phyloP scores from a whole-genome alignment of 2,888 invertebrate genomes.

The Campopleginae sp. region DNA sequence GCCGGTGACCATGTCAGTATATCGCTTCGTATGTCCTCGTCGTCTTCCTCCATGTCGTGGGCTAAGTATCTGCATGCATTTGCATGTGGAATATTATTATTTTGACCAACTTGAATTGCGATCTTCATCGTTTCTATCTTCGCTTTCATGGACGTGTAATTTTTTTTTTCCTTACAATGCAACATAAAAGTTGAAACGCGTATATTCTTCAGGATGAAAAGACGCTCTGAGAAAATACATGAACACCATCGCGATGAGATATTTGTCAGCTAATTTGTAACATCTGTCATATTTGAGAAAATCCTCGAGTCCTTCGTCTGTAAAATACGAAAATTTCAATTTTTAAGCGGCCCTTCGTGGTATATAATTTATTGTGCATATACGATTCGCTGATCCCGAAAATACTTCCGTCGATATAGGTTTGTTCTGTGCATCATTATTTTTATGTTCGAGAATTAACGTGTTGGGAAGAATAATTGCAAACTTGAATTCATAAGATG shows the following conservation, averaged over 20 bases:
- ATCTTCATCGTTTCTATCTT: not conserved
- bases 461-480: not conserved
- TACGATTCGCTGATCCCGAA: not conserved
- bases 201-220: slow-evolving; percentile 84
- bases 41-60: slow-evolving; percentile 87
- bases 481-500: not conserved
- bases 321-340: slow-evolving; percentile 68
- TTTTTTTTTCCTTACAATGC: slow-evolving; percentile 84
- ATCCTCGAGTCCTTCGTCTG: slow-evolving; percentile 82
- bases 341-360: not conserved
- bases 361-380: not conserved
- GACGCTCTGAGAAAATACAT: slow-evolving; percentile 86
- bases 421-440: not conserved
- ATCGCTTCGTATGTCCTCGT: slow-evolving; percentile 84
- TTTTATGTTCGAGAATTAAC: not conserved
- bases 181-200: slow-evolving; percentile 85
- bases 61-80: slow-evolving; percentile 86
- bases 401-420: not conserved
- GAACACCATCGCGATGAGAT: slow-evolving; percentile 86
- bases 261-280: slow-evolving; percentile 85
- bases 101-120: not conserved
- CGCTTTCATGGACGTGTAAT: not conserved
- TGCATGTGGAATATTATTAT: slow-evolving; percentile 25
- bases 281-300: slow-evolving; percentile 85
- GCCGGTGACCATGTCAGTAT: slow-evolving; percentile 82